Percentiles rank a stretch among this genome's conserved stretches.
phyloP scores from a whole-genome alignment of 2,113 vertebrate genomes.

The Anthoscopus minutus region DNA sequence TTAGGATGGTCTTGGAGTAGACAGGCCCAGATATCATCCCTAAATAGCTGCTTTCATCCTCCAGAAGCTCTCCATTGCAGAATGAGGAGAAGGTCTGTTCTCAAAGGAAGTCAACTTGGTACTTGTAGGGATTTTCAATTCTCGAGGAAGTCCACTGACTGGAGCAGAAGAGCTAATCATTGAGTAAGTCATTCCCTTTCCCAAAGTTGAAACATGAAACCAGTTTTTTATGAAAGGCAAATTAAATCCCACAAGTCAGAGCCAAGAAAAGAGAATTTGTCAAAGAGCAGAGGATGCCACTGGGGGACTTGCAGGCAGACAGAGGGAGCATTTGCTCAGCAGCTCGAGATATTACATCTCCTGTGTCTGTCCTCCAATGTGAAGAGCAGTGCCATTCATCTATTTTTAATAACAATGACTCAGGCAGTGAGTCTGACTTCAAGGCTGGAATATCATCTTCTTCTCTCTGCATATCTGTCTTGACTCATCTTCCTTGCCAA shows the following conservation, averaged over 20 bases:
- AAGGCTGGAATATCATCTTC: constrained; percentile 9
- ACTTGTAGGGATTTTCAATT: not conserved
- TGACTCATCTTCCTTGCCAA: constrained; percentile 26
- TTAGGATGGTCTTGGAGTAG: not conserved
- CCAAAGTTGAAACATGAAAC: not conserved
- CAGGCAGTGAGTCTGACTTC: constrained; percentile 34
- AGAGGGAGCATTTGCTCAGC: constrained; percentile 24
- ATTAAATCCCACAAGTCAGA: constrained; percentile 34
- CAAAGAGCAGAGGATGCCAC: not conserved
- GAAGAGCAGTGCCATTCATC: constrained; percentile 18
- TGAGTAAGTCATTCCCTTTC: not conserved
- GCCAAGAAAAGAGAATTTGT: not conserved
- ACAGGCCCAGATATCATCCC: not conserved
- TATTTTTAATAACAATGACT: constrained; percentile 59
- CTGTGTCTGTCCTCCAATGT: not conserved
- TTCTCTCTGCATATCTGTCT: not conserved
- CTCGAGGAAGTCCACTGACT: not conserved
- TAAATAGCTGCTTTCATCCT: rapidly evolving
- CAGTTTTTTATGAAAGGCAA: not conserved
- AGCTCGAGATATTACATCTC: not conserved
- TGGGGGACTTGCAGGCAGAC: not conserved
- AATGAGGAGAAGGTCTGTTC: not conserved
- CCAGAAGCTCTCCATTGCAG: not conserved
- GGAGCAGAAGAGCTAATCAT: not conserved
- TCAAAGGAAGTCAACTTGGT: not conserved